Evolutionary conservation across 2,797 vertebrate species (phyloP).

Genomic region (Enteromius treurensis): DNA sequence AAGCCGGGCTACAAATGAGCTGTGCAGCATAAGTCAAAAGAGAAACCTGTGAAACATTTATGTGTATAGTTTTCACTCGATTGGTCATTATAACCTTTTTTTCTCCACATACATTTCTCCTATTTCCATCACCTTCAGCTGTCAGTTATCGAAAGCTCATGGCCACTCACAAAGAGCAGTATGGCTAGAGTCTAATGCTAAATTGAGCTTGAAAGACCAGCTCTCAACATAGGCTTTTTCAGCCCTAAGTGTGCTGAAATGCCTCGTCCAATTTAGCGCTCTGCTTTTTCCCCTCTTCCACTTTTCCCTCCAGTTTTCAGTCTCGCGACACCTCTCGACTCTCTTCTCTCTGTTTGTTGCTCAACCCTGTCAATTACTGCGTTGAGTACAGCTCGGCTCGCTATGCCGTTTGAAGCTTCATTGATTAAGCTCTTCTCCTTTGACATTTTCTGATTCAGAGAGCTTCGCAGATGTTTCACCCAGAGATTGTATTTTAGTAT

Average conservation of each 20-base stretch:
- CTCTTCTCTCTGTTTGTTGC: background rate
- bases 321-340: conserved; percentile 2
- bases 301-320: background rate
- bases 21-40: background rate
- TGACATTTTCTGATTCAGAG: conserved; percentile 27
- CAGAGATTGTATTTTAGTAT: conserved; percentile 17
- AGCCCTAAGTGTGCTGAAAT: conserved; percentile 44
- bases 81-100: background rate
- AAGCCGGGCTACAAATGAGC: conserved; percentile 1
- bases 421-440: conserved; percentile 50
- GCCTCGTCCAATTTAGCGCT: conserved; percentile 42
- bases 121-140: conserved; percentile 19
- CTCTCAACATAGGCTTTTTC: conserved; percentile 54
- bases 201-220: conserved; percentile 73
- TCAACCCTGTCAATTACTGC: conserved; percentile 26
- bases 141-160: conserved; percentile 33
- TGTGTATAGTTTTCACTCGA: conserved; percentile 6
- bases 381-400: conserved; percentile 18
- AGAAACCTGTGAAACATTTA: conserved; percentile 16
- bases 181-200: conserved; percentile 62
- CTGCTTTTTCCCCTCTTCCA: conserved; percentile 22
- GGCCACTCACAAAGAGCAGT: conserved; percentile 54
- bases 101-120: conserved; percentile 21
- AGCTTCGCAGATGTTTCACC: background rate
- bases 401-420: conserved; percentile 51